phyloP scores from a whole-genome alignment of 2,888 invertebrate genomes.

The Meiosimyza decipiens region DNA sequence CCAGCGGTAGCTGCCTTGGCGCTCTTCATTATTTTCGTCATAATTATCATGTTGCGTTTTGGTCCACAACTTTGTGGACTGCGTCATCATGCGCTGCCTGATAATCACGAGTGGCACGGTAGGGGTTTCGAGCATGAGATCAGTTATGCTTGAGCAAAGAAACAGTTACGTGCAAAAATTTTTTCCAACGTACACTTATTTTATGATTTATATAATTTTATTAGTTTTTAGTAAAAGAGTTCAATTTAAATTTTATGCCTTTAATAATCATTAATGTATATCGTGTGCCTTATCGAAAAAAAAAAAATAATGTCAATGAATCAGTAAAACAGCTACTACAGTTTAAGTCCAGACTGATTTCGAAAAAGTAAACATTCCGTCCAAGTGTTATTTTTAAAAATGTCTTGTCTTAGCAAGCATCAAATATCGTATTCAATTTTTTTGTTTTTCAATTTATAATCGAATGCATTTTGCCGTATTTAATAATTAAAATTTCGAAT shows the following conservation, averaged over 20 bases:
- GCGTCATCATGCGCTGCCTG: slow-evolving; percentile 75
- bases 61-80: slow-evolving; percentile 79
- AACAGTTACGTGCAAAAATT: background rate
- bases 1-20: slow-evolving; percentile 81
- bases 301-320: background rate
- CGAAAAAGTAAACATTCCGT: slow-evolving; percentile 25
- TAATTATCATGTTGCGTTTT: slow-evolving; percentile 79
- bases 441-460: no score
- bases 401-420: background rate
- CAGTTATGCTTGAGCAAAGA: slow-evolving; percentile 58
- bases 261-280: background rate
- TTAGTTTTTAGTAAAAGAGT: background rate
- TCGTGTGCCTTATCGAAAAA: slow-evolving; percentile 2
- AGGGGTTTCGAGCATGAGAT: slow-evolving; percentile 65
- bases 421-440: background rate
- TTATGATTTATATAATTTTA: slow-evolving; percentile 1
- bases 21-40: slow-evolving; percentile 78
- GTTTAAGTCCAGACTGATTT: background rate
- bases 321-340: no score
- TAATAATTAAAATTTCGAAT: no score
- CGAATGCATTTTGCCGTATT: no score
- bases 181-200: slow-evolving; percentile 1
- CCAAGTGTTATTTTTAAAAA: slow-evolving; percentile 7
- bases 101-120: slow-evolving; percentile 76
- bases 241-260: background rate